Evolutionary conservation across 2,888 invertebrate species (phyloP).

Genomic region (Hydriomena furcata): DNA sequence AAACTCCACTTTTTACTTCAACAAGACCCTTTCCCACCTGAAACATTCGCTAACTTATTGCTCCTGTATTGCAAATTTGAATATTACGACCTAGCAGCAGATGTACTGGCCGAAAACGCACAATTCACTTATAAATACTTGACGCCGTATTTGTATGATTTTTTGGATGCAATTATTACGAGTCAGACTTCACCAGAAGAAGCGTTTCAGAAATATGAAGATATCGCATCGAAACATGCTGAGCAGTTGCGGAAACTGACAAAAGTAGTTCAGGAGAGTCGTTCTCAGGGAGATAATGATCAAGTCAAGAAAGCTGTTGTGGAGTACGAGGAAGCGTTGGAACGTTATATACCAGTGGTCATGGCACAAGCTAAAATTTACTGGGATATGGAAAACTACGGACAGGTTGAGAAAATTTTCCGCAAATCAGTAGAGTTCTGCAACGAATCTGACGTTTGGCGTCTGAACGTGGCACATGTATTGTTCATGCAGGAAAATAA

Average conservation of each 20-base stretch:
- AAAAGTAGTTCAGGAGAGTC: slow-evolving; percentile 96
- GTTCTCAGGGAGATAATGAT: slow-evolving; percentile 94
- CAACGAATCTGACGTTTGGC: slow-evolving; percentile 98
- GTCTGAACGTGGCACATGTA: slow-evolving; percentile 98
- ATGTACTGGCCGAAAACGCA: slow-evolving; percentile 98
- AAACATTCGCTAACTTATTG: slow-evolving; percentile 98
- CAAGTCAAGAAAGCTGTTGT: slow-evolving; percentile 94
- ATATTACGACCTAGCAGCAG: slow-evolving; percentile 98
- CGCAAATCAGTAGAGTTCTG: slow-evolving; percentile 99
- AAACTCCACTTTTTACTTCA: slow-evolving; percentile 92
- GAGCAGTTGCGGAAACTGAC: slow-evolving; percentile 95
- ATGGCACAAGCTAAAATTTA: slow-evolving; percentile 99
- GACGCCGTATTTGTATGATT: slow-evolving; percentile 96
- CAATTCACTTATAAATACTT: slow-evolving; percentile 98
- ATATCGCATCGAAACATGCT: slow-evolving; percentile 94
- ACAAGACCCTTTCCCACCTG: slow-evolving; percentile 98
- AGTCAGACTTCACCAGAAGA: slow-evolving; percentile 98
- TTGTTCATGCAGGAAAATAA: slow-evolving; percentile 99
- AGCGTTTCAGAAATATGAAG: slow-evolving; percentile 97
- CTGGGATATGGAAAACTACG: slow-evolving; percentile 98
- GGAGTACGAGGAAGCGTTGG: slow-evolving; percentile 95
- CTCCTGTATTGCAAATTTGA: slow-evolving; percentile 98
- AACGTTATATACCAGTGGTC: slow-evolving; percentile 97
- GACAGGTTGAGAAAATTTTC: slow-evolving; percentile 98
- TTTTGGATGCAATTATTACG: slow-evolving; percentile 97